A percentile compares a stretch with the other conserved stretches of the same genome.
phyloP scores from a whole-genome alignment of 2,797 vertebrate species.

The Anabas testudineus region DNA sequence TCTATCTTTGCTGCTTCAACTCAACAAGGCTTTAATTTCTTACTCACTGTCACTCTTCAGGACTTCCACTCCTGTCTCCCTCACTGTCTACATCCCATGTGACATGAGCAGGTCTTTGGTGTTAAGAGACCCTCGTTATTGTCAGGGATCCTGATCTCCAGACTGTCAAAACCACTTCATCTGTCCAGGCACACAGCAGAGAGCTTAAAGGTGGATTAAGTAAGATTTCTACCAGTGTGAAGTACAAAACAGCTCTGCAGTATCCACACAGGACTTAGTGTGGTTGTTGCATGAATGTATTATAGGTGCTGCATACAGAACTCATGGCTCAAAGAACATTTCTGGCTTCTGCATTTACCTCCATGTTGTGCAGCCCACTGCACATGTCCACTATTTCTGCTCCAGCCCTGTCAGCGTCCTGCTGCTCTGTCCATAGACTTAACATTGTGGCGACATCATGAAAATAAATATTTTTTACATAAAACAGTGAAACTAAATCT shows the following conservation, averaged over 20 bases:
- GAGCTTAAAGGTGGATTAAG: conserved; percentile 15
- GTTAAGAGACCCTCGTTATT: not conserved
- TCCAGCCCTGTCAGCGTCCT: too few species aligned
- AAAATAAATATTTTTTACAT: too few species aligned
- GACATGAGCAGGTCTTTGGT: not conserved
- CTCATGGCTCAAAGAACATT: too few species aligned
- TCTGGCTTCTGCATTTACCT: too few species aligned
- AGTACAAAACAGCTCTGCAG: not conserved
- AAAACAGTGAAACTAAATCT: too few species aligned
- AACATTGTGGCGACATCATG: too few species aligned
- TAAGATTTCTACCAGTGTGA: not conserved
- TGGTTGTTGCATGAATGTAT: not conserved
- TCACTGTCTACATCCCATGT: not conserved
- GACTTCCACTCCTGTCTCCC: not conserved
- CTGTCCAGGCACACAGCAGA: not conserved
- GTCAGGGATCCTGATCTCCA: not conserved
- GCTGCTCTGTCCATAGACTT: too few species aligned
- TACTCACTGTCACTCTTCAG: not conserved
- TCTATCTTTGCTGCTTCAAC: not conserved
- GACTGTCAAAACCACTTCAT: not conserved
- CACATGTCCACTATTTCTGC: too few species aligned
- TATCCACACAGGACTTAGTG: not conserved
- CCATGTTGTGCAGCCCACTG: too few species aligned
- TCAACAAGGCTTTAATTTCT: not conserved
- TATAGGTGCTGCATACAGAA: too few species aligned